These are phyloP conservation scores for Fregata magnificens DNA, from an alignment of 2,113 vertebrate species.

Conservation along the genomic window DNA sequence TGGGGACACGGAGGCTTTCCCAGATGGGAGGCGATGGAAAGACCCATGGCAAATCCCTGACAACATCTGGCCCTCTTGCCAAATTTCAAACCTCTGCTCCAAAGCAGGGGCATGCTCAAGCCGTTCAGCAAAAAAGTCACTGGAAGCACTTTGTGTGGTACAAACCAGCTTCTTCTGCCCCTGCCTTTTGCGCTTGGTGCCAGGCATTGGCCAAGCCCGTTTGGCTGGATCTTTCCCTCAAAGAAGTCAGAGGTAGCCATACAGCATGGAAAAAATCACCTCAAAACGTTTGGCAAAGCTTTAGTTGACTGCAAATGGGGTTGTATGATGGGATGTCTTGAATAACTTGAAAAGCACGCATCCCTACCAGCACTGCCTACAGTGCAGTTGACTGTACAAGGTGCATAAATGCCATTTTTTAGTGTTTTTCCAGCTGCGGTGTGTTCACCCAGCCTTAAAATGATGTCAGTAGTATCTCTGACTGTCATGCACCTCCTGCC, in stretches of 20 bases:
- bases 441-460: background rate
- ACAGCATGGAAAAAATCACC: background rate
- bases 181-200: background rate
- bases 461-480: conserved; percentile 6
- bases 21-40: background rate
- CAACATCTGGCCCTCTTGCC: background rate
- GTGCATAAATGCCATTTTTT: background rate
- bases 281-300: background rate
- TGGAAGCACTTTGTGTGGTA: rapidly evolving
- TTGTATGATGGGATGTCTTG: background rate
- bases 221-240: background rate
- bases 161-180: background rate
- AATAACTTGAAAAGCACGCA: background rate
- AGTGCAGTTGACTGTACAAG: background rate
- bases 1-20: background rate
- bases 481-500: background rate
- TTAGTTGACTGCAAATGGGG: background rate
- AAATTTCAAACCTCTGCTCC: background rate
- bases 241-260: background rate
- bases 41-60: background rate
- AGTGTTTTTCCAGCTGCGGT: background rate
- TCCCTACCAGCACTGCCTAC: background rate
- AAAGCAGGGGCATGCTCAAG: background rate
- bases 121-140: background rate
- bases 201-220: background rate